A percentile compares a stretch with the other conserved stretches of the same genome.
phyloP scores from a whole-genome alignment of 2,888 invertebrate genomes.

The Campoplex nolae region DNA sequence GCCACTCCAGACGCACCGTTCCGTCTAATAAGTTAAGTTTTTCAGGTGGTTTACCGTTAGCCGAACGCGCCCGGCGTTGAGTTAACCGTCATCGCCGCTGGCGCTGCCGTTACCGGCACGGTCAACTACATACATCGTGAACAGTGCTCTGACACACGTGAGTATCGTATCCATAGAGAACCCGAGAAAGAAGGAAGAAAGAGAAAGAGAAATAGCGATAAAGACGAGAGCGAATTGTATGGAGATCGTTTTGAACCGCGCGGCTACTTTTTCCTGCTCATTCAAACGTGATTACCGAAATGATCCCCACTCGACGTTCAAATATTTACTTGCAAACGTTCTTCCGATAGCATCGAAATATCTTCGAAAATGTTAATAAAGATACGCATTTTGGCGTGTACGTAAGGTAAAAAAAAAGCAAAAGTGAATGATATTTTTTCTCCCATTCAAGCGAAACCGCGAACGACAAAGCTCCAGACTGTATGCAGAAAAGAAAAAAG shows the following conservation, averaged over 20 bases:
- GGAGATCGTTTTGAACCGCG: slow-evolving; percentile 29
- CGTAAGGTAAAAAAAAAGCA: background rate
- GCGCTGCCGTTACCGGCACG: slow-evolving; percentile 61
- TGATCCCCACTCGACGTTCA: background rate
- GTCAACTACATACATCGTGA: slow-evolving; percentile 16
- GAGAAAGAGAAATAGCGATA: slow-evolving; percentile 36
- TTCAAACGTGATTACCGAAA: background rate
- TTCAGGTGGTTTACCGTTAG: slow-evolving; percentile 71
- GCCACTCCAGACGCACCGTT: slow-evolving; percentile 72
- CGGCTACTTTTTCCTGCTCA: slow-evolving; percentile 14
- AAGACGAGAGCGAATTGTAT: slow-evolving; percentile 21
- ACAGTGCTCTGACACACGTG: background rate
- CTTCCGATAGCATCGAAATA: background rate
- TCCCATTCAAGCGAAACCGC: background rate
- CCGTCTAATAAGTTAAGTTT: slow-evolving; percentile 76
- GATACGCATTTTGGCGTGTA: too few relatives aligned
- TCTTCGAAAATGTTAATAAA: background rate
- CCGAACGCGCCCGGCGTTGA: slow-evolving; percentile 67
- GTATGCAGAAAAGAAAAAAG: background rate
- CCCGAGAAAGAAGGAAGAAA: slow-evolving; percentile 28
- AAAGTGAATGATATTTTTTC: background rate
- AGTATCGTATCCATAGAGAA: background rate
- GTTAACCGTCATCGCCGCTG: slow-evolving; percentile 55
- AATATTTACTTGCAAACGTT: background rate
- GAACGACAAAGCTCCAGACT: background rate